Evolutionary conservation across 2,797 vertebrate genomes (phyloP), one percentile per base, ranked within the genome.

Genomic region (Coranthus polyacanthus): DNA sequence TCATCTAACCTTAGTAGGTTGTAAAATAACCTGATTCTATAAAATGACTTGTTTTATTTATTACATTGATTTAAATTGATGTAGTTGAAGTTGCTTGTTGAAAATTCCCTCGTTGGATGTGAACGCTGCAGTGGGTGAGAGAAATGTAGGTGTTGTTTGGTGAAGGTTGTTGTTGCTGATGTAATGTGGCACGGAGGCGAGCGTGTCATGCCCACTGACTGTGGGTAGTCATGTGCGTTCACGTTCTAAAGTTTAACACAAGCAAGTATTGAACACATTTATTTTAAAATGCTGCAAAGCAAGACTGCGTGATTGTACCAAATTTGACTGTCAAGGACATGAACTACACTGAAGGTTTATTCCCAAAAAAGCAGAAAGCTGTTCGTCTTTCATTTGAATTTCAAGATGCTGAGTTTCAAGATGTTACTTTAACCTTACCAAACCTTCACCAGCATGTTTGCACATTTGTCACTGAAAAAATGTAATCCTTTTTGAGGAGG

Each of bases 161-260:
- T 81, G 49, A 76, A 53, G 68, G 69, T 79, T 67, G 47, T 44
- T 43, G 32, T 61, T 16, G 68, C 72, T 86, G 83, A 88, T 78
- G 83, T 82, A 83, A 89, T 72, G 49, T 38, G 52, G 20, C 20
- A 65, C 29, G 85, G 82, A 73, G 83, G 86, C 69, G 68, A 55
- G 26, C 29, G n/a, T 56, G 60, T 46, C 15, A 17, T 84, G 66
- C 76, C 84, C 57, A 87, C 84, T 75, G 72, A 62, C 54, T 45
- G 83, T 86, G 75, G 83, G 74, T 49, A 56, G 78, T 13, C 43
- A 15, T 58, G 45, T 41, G 47, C 21, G 11, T 37, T 47, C 72
- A 46, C 5, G 32, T 16, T 41, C 36, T 20, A 2, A 63, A 52
- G 54, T 62, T 46, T 24, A 59, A 65, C 3, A 42, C 17, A 29